Evolutionary conservation across 2,888 invertebrate genomes (phyloP), one percentile per base, ranked within the genome.

Genomic region (Deilephila elpenor): DNA sequence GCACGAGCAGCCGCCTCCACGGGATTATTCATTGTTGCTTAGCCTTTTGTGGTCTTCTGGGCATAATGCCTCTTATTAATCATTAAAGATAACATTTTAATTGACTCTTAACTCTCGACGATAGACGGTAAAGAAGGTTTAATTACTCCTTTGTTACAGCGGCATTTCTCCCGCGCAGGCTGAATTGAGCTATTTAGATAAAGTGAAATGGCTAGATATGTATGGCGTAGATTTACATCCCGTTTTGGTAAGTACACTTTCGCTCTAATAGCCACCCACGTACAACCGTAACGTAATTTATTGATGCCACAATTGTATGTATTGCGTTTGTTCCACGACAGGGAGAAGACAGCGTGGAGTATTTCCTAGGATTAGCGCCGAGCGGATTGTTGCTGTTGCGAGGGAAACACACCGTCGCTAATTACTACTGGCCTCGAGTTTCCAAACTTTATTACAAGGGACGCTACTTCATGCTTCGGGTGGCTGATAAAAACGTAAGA

Each of bases 121-220:
- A 75, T 74, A 75, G 70, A 74, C 77, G 79, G 74, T 70, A 71
- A 71, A 75, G 73, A 75, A 74, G 76, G 76, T 76, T 78, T 79
- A 78, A 77, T 77, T 75, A 74, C 53, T 77, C 78, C 74, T 78
- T 82, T 84, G 82, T 89, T 90, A 77, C 95, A 98, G 98, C 79
- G 98, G 98, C 78, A 97, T 97, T 91, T 96, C 98, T 82, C 99
- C 99, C 75, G 97, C 98, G 73, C 97, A 98, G 82, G 99, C 99
- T 56, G 99, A 99, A 94, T 95, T 98, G 84, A 98, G 97, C 95
- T 99, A 98, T 94, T 96, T 99, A 91, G 99, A 99, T 93, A 98
- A 99, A 96, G 98, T 98, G 83, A 99, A 99, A 96, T 99, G 99
- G 99, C 96, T 99, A 86, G 99, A 99, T 91, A 98, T 99, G 98